Percentiles rank a stretch among this genome's conserved stretches.
Conservation (phyloP, 2,113 vertebrate species). For the Perca fluviatilis region DNA sequence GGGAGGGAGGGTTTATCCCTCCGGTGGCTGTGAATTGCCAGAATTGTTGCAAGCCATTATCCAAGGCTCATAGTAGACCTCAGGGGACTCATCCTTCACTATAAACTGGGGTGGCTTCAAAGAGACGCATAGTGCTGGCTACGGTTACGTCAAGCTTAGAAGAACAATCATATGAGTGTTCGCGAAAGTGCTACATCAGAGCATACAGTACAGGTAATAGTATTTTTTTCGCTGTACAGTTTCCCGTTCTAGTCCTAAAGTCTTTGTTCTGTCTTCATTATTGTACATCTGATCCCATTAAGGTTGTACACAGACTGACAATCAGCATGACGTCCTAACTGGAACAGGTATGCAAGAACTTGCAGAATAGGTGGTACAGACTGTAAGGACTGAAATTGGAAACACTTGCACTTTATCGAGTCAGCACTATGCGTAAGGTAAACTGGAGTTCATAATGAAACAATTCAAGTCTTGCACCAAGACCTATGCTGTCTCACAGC, state of each 20-base stretch:
- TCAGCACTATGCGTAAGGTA: slow-evolving; percentile 15
- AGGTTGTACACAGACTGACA: slow-evolving; percentile 15
- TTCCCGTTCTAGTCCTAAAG: slow-evolving; percentile 7
- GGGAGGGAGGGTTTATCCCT: slow-evolving; percentile 53
- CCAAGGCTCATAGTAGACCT: slow-evolving; percentile 46
- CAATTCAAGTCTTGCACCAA: slow-evolving; percentile 21
- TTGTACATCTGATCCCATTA: not conserved
- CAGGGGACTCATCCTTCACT: slow-evolving; percentile 64
- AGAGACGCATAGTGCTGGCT: slow-evolving; percentile 49
- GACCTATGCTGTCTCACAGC: slow-evolving; percentile 31
- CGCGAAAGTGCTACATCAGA: slow-evolving; percentile 53
- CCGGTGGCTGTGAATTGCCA: slow-evolving; percentile 59
- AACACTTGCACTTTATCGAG: slow-evolving; percentile 11
- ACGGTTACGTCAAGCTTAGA: slow-evolving; percentile 40
- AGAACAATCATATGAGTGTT: slow-evolving; percentile 37
- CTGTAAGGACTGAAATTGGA: slow-evolving; percentile 14
- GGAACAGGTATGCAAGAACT: not conserved
- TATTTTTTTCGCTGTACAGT: slow-evolving; percentile 10
- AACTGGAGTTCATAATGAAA: slow-evolving; percentile 34
- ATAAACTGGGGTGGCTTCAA: slow-evolving; percentile 48
- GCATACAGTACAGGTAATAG: slow-evolving; percentile 22
- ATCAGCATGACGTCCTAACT: not conserved
- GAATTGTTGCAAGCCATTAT: slow-evolving; percentile 67
- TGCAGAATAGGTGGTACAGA: slow-evolving; percentile 2
- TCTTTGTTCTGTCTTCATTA: slow-evolving; percentile 11